phyloP scores from a whole-genome alignment of 2,113 vertebrate genomes.

The Colius striatus region DNA sequence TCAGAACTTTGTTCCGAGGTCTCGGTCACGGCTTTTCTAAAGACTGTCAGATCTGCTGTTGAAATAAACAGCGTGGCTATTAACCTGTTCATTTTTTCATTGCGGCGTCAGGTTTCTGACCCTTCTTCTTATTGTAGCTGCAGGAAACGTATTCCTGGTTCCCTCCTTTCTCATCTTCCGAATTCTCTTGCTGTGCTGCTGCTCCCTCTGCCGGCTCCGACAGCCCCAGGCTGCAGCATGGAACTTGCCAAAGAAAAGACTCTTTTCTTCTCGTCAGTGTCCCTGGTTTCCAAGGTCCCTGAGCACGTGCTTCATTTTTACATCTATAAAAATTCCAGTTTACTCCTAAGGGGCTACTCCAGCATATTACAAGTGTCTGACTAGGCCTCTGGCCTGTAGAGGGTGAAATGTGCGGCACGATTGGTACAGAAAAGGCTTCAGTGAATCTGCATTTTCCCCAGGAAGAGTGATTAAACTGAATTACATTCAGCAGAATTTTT shows the following conservation, averaged over 20 bases:
- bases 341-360: background rate
- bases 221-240: rapidly evolving
- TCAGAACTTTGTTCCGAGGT: background rate
- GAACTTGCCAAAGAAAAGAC: background rate
- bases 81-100: background rate
- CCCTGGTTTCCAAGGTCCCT: background rate
- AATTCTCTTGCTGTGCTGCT: background rate
- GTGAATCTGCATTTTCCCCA: background rate
- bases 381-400: background rate
- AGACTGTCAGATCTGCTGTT: background rate
- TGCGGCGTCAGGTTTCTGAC: background rate
- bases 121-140: background rate
- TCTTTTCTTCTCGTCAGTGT: rapidly evolving
- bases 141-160: no score
- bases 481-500: background rate
- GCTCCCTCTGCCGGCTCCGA: background rate
- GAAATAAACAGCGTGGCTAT: background rate
- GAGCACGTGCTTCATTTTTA: background rate
- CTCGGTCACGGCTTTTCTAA: background rate
- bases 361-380: background rate
- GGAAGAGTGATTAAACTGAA: background rate
- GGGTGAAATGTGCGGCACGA: background rate
- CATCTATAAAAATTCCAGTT: background rate
- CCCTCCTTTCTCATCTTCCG: background rate
- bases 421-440: background rate